Percentiles rank a stretch among this genome's conserved stretches.
phyloP scores from a whole-genome alignment of 2,888 invertebrate genomes.

The Eupithecia exiguata region DNA sequence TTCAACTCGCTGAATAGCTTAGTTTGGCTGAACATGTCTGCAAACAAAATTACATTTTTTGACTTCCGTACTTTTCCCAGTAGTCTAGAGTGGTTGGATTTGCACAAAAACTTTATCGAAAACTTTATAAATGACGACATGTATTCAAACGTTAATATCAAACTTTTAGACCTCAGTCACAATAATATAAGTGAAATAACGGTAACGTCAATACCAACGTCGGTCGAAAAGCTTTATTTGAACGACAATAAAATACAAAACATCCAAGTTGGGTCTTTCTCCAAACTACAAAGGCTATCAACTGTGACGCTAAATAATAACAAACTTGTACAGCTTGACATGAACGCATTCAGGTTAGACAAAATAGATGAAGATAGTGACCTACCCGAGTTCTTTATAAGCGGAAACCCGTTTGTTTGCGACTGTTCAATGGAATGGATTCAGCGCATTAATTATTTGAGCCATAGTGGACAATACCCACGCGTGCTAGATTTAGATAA shows the following conservation, averaged over 20 bases:
- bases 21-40: slow-evolving; percentile 91
- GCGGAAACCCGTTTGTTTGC: slow-evolving; percentile 92
- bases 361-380: slow-evolving; percentile 87
- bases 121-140: slow-evolving; percentile 85
- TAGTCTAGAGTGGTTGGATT: slow-evolving; percentile 90
- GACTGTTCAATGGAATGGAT: slow-evolving; percentile 96
- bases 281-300: slow-evolving; percentile 86
- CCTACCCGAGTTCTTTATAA: slow-evolving; percentile 91
- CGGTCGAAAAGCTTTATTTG: slow-evolving; percentile 88
- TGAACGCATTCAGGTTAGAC: slow-evolving; percentile 88
- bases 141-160: slow-evolving; percentile 84
- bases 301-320: slow-evolving; percentile 91
- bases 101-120: slow-evolving; percentile 89
- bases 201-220: slow-evolving; percentile 88
- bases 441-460: slow-evolving; percentile 90
- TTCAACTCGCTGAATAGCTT: slow-evolving; percentile 88
- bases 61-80: slow-evolving; percentile 90
- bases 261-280: slow-evolving; percentile 88
- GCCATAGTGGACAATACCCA: slow-evolving; percentile 89
- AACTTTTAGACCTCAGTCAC: slow-evolving; percentile 89
- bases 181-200: slow-evolving; percentile 88
- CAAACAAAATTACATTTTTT: slow-evolving; percentile 89
- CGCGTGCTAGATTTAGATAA: slow-evolving; percentile 91
- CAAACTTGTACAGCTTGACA: slow-evolving; percentile 88
- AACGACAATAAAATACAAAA: slow-evolving; percentile 89